A percentile compares a stretch with the other conserved stretches of the same genome.
These are phyloP conservation scores for Sphecodes monilicornis DNA, from an alignment of 2,888 invertebrate genomes.

Conservation along the genomic window DNA sequence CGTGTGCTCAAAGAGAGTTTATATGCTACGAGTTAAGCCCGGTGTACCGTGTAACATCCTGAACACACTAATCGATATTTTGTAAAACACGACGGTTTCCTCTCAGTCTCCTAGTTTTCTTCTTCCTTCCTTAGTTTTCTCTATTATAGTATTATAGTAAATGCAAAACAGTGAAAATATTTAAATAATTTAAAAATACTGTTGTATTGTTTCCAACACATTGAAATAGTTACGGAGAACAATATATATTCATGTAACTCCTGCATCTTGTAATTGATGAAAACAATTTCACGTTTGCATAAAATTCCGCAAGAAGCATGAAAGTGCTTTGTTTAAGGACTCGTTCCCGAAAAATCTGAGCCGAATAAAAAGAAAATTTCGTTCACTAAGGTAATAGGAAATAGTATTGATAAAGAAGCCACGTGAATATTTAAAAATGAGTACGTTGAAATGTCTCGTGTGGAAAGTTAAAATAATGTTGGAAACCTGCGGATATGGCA, in stretches of 20 bases:
- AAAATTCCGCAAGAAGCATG: background rate
- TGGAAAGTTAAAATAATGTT: background rate
- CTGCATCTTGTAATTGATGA: background rate
- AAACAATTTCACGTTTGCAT: background rate
- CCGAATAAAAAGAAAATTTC: background rate
- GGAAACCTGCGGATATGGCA: background rate
- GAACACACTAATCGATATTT: constrained; percentile 60
- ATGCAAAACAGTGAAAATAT: background rate
- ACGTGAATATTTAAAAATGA: background rate
- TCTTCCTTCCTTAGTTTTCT: background rate
- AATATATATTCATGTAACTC: background rate
- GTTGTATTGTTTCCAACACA: background rate
- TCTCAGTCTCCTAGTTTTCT: background rate
- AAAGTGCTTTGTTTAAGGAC: background rate
- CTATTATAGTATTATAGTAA: too few species aligned
- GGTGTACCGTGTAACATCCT: constrained; percentile 55
- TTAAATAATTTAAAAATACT: background rate
- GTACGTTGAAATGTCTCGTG: background rate
- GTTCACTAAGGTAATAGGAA: background rate
- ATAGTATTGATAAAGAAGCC: background rate
- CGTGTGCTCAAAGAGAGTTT: constrained; percentile 53
- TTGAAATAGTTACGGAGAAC: background rate
- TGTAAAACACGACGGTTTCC: constrained; percentile 7
- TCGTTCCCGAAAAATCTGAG: background rate
- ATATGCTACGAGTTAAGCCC: constrained; percentile 31